A percentile compares a stretch with the other conserved stretches of the same genome.
These are phyloP conservation scores for Pseudomyrmex pallidus DNA, from an alignment of 1,140 invertebrate species.

Conservation along the genomic window DNA sequence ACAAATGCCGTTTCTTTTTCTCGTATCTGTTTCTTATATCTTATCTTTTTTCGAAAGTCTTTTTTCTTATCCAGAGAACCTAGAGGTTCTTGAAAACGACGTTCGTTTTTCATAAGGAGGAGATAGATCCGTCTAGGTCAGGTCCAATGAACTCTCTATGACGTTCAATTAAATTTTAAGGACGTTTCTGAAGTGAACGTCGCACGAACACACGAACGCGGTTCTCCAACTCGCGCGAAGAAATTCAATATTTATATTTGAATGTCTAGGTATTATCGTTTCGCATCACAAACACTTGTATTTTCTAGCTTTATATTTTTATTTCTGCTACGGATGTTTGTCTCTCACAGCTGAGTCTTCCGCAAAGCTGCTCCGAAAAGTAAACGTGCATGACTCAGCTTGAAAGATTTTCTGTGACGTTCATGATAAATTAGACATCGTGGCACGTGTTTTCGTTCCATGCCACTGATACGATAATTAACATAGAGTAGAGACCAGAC, in stretches of 20 bases:
- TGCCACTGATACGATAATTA: slow-evolving; percentile 37
- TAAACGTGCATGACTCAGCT: slow-evolving; percentile 13
- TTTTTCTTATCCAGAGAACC: not conserved
- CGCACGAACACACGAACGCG: not conserved
- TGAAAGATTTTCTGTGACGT: slow-evolving; percentile 12
- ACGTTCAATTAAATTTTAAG: slow-evolving; percentile 46
- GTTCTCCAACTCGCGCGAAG: not conserved
- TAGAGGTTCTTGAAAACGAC: slow-evolving; percentile 1
- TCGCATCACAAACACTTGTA: not conserved
- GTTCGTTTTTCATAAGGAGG: slow-evolving; percentile 2
- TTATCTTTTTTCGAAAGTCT: not conserved
- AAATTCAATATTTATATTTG: slow-evolving; percentile 12
- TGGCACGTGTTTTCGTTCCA: slow-evolving; percentile 30
- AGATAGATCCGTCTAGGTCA: slow-evolving; percentile 11
- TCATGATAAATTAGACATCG: slow-evolving; percentile 9
- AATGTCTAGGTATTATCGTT: slow-evolving; percentile 1
- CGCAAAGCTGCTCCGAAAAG: slow-evolving; percentile 3
- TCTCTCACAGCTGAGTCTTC: slow-evolving; percentile 11
- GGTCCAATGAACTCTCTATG: slow-evolving; percentile 21
- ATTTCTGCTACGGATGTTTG: slow-evolving; percentile 19
- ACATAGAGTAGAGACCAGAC: not conserved
- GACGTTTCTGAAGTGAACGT: not conserved
- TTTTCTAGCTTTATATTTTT: not conserved
- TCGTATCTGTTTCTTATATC: not conserved
- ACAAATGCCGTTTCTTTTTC: too few species aligned